Percentiles rank a stretch among this genome's conserved stretches.
Evolutionary conservation across 2,797 vertebrate genomes (phyloP).

Genomic region (Carapus acus): DNA sequence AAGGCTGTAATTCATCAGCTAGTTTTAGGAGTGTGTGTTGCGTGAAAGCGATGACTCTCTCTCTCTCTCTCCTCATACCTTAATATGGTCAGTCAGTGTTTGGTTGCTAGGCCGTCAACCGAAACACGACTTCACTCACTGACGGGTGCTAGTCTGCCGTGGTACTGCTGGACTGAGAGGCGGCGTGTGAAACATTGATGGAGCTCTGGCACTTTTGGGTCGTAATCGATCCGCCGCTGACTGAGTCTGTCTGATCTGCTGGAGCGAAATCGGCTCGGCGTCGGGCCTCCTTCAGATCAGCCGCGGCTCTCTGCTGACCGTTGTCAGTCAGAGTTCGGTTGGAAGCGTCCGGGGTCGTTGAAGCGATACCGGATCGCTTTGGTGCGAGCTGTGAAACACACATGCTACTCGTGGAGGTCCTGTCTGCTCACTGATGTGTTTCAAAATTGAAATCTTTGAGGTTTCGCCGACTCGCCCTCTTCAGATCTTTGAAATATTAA

Average conservation of each 20-base stretch:
- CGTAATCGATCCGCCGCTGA: neutral
- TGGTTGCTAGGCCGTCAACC: conserved; percentile 45
- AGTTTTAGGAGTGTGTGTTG: conserved; percentile 2
- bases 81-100: conserved; percentile 37
- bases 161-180: conserved; percentile 25
- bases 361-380: conserved; percentile 20
- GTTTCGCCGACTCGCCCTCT: no score
- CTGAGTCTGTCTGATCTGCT: neutral
- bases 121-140: conserved; percentile 47
- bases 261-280: neutral
- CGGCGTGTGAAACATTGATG: conserved; percentile 21
- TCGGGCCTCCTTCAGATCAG: conserved; percentile 1
- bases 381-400: neutral
- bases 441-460: no score
- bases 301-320: conserved; percentile 31
- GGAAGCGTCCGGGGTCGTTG: conserved; percentile 13
- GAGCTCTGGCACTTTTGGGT: neutral
- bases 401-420: no score
- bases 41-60: conserved; percentile 13
- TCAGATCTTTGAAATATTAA: no score
- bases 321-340: conserved; percentile 32
- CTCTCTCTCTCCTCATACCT: conserved; percentile 38
- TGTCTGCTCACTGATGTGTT: no score
- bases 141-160: conserved; percentile 37
- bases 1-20: conserved; percentile 27